Evolutionary conservation across 2,113 vertebrate genomes (phyloP).

Genomic region (Siniperca chuatsi): DNA sequence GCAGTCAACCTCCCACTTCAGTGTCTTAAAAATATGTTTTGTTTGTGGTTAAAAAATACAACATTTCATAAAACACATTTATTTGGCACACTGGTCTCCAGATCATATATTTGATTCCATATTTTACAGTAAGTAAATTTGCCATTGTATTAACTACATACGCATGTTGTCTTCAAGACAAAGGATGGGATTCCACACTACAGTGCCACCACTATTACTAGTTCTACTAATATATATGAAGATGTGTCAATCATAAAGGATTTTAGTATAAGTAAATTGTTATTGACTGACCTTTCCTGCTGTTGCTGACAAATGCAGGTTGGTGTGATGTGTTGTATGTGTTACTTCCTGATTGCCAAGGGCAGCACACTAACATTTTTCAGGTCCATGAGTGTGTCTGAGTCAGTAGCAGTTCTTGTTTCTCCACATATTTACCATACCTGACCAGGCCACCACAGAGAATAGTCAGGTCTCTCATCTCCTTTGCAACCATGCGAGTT

Average conservation of each 20-base stretch:
- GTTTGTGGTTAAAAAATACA: neutral
- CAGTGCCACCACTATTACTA: neutral
- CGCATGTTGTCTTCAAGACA: neutral
- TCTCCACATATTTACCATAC: neutral
- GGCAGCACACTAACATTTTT: neutral
- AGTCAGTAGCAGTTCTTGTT: neutral
- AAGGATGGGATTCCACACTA: neutral
- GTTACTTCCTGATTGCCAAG: neutral
- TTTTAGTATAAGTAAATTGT: neutral
- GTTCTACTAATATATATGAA: neutral
- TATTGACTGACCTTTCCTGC: neutral
- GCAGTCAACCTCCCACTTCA: neutral
- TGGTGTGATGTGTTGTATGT: neutral
- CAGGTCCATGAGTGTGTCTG: neutral
- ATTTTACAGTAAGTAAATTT: neutral
- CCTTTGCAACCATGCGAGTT: neutral
- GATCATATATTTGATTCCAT: neutral
- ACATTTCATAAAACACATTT: neutral
- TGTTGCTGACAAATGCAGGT: neutral
- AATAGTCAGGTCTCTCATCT: neutral
- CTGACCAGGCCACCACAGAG: neutral
- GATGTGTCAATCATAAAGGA: neutral
- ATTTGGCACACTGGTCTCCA: neutral
- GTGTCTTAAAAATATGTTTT: neutral
- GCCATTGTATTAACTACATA: neutral